These are phyloP conservation scores for Metopolophium dirhodum DNA, from an alignment of 1,140 invertebrate species.

Conservation along the genomic window DNA sequence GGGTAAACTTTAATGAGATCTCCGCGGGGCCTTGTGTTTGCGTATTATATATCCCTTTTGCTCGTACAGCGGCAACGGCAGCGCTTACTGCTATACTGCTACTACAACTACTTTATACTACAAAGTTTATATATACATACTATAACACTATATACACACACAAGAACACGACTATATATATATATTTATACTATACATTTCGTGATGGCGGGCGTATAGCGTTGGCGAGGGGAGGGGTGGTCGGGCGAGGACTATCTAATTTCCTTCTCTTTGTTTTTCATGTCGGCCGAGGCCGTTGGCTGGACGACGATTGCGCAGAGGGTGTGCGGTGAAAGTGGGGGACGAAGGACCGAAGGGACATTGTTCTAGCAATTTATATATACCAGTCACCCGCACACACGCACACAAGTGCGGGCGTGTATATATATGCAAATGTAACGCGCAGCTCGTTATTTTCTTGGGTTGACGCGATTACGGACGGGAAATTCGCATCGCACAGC, in stretches of 20 bases:
- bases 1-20: constrained; percentile 57
- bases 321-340: neutral
- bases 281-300: constrained; percentile 35
- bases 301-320: constrained; percentile 8
- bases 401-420: neutral
- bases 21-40: constrained; percentile 50
- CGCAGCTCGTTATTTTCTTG: constrained; percentile 55
- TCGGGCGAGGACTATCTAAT: constrained; percentile 50
- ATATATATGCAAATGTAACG: constrained; percentile 51
- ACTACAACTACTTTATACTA: constrained; percentile 16
- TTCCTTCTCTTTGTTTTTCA: constrained; percentile 57
- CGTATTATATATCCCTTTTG: constrained; percentile 41
- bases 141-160: neutral
- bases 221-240: neutral
- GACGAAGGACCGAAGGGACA: constrained; percentile 47
- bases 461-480: constrained; percentile 55
- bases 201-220: neutral
- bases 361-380: constrained; percentile 54
- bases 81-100: neutral
- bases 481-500: constrained; percentile 19
- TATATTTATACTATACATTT: neutral
- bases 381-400: neutral
- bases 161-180: neutral
- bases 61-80: neutral
- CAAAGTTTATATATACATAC: neutral